Evolutionary conservation across 64 coral and sea anemone genomes (phyloP), one percentile per base, ranked within the genome.

Genomic region (Dendronephthya gigantea): DNA sequence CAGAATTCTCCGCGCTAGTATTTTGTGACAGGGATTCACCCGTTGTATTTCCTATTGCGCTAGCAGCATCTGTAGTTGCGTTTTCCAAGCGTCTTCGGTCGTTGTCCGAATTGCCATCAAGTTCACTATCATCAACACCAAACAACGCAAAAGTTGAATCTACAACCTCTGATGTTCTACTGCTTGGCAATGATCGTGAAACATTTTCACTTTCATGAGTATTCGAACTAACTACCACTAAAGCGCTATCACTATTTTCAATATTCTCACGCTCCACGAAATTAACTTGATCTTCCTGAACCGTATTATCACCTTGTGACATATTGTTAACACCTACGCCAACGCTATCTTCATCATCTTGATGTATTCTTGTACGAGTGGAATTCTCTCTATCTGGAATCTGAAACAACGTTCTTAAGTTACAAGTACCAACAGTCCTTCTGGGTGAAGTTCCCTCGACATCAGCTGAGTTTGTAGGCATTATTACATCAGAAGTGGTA

Each of bases 401-500:
- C 29, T 79, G 72, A 39, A 79, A 79, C 32, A 79, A 79, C 36
- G 72, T 79, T 17, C 72, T 79, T 35, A 79, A 33, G 29, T 79
- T 79, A 39, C 32, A 79, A 79, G 32, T 79, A 79, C 32, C 72
- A 8, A 79, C 7, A 36, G 72, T 79, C 17, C 72, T 34, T 39
- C 72, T 79, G 1, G 72, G 29, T 62, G 25, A 62, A 15, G 27
- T 36, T 39, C 30, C 36, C 29, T 79, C 72, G 36, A 36, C 22
- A 79, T 39, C 30, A 33, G 1, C 1, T 0, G 36, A 79, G 9
- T 79, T 29, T 79, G 72, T 36, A 28, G 72, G 36, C 72, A 79
- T 36, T 34, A 79, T 29, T 79, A 79, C 7, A 34, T 79, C 72
- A 79, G 32, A 36, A 39, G 13, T 35, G 17, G 36, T 79, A 33